Evolutionary conservation across 1,140 invertebrate genomes (phyloP).

Genomic region (Bombus breviceps): DNA sequence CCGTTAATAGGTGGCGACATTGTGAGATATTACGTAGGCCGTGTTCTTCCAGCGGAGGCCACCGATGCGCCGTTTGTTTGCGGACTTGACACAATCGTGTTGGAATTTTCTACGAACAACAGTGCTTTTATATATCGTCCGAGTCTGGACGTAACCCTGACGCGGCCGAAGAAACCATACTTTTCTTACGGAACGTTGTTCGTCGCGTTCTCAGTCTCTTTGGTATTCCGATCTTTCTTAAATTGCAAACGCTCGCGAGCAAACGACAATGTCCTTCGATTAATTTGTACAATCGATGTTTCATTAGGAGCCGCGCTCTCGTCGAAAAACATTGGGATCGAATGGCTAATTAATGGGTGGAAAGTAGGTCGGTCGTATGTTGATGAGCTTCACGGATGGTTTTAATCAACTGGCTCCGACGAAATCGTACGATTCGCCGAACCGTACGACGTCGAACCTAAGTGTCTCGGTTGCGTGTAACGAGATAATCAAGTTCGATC

Average conservation of each 20-base stretch:
- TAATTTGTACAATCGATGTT: not conserved
- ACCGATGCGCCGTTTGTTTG: slow-evolving; percentile 47
- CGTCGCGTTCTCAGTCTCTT: not conserved
- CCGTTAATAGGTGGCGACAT: slow-evolving; percentile 46
- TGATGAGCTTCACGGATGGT: slow-evolving; percentile 13
- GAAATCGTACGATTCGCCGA: not conserved
- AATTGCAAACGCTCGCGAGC: not conserved
- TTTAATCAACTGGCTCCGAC: not conserved
- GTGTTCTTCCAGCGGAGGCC: not conserved
- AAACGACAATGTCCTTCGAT: not conserved
- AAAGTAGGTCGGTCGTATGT: slow-evolving; percentile 18
- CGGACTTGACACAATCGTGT: slow-evolving; percentile 57
- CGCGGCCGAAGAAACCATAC: not conserved
- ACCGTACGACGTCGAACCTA: not conserved
- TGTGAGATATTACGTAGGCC: slow-evolving; percentile 19
- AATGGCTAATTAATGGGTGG: slow-evolving; percentile 5
- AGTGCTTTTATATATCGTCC: not conserved
- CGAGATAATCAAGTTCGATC: slow-evolving; percentile 20
- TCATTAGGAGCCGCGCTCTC: not conserved
- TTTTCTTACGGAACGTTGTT: not conserved
- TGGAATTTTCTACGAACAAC: slow-evolving; percentile 47
- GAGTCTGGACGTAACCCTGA: not conserved
- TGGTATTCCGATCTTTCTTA: not conserved
- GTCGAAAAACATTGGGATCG: not conserved
- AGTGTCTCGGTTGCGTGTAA: not conserved